Evolutionary conservation across 2,113 vertebrate genomes (phyloP).

Genomic region (Asarcornis scutulata): DNA sequence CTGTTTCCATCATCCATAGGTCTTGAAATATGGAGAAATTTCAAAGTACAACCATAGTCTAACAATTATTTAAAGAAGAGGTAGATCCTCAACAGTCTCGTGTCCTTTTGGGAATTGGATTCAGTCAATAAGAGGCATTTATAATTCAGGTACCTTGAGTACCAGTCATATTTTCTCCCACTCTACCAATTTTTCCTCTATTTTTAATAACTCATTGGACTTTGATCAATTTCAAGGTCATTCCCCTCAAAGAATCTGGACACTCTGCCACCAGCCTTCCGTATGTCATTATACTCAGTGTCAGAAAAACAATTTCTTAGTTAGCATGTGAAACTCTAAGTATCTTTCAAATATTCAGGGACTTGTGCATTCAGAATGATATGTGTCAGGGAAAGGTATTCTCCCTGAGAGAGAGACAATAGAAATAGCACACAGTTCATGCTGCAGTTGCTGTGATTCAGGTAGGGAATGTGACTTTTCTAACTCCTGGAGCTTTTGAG

Average conservation of each 20-base stretch:
- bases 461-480: neutral
- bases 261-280: neutral
- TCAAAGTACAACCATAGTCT: neutral
- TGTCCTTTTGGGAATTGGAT: neutral
- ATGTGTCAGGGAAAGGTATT: neutral
- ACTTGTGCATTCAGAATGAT: neutral
- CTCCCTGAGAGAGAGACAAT: neutral
- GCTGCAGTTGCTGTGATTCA: neutral
- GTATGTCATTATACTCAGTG: neutral
- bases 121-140: slow-evolving; percentile 46
- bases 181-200: slow-evolving; percentile 34
- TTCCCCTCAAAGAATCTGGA: slow-evolving; percentile 25
- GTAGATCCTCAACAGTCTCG: neutral
- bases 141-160: slow-evolving; percentile 44
- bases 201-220: slow-evolving; percentile 59
- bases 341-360: slow-evolving; percentile 7
- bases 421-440: neutral
- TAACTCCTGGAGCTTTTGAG: neutral
- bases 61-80: neutral
- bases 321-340: neutral
- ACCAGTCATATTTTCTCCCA: slow-evolving; percentile 38
- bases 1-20: neutral
- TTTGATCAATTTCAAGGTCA: slow-evolving; percentile 54
- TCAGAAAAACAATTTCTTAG: neutral
- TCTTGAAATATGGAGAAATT: neutral